Percentiles rank a stretch among this genome's conserved stretches.
Conservation (phyloP, 2,888 invertebrate genomes). For the Lepetodrilus schrolli region DNA sequence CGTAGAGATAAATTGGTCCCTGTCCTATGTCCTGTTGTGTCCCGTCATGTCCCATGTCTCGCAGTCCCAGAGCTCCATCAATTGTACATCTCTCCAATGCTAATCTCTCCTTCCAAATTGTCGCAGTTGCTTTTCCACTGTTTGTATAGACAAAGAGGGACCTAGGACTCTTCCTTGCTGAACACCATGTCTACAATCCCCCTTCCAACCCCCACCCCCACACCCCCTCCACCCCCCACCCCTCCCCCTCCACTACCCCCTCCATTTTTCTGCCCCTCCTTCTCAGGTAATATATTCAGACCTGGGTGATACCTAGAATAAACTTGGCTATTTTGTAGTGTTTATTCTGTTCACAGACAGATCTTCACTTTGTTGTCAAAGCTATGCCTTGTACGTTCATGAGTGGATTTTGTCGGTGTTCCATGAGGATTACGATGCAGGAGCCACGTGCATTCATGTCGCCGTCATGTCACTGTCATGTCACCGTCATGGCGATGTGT, state of each 20-base stretch:
- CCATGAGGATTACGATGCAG: no score
- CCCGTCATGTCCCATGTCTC: no score
- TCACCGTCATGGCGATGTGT: no score
- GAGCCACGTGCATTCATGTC: no score
- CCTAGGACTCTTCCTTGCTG: background rate
- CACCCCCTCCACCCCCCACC: no score
- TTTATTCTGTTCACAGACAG: background rate
- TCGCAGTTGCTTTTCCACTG: background rate
- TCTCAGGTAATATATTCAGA: no score
- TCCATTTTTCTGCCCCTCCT: no score
- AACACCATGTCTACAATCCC: background rate
- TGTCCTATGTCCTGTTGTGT: background rate
- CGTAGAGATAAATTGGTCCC: background rate
- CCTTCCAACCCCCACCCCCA: no score
- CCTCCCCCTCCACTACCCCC: no score
- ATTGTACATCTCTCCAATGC: background rate
- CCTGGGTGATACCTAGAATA: no score
- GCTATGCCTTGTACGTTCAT: background rate
- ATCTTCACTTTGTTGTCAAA: background rate
- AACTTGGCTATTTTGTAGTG: background rate
- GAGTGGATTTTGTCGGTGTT: no score
- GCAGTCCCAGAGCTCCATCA: background rate
- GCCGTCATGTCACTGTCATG: no score
- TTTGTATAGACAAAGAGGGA: background rate
- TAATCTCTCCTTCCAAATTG: background rate